Base-by-base conservation (phyloP, 2,888 invertebrate genomes). In the Zelleria hepariella region DNA sequence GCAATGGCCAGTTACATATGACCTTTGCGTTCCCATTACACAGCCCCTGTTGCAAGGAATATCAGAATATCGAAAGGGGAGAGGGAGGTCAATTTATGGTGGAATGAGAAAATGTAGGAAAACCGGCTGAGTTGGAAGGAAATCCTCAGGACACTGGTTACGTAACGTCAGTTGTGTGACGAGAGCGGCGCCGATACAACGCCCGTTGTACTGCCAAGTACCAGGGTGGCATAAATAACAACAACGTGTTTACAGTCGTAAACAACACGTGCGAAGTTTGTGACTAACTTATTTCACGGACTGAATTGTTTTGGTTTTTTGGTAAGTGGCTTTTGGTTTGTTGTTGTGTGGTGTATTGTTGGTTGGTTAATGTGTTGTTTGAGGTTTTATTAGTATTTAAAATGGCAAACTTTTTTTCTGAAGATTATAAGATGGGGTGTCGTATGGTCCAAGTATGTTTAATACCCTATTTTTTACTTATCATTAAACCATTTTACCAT, bases 201-300 rank as follows among this genome's bases (percentile, higher is more conserved):
- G 86, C 75, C 65, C 62, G 61, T 63, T 60, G 65, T 60, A 66
- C 60, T 64, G 54, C 60, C 61, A 58, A 61, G 67, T 61, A 61
- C 59, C 59, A 60, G 68, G 63, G 72, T 70, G 78, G 80, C 69
- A 86, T 85, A 87, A 87, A 87, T 77, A 86, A 85, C 85, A 87
- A 86, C 85, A 86, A 78, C 86, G 78, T 87, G 81, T 82, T 84
- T 83, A 75, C 67, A 68, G 69, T 72, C 86, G 87, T 87, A 85
- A 86, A 87, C 85, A 86, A 80, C 60, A 48, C 63, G 58, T 48
- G 59, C 42, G 48, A 62, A 62, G 59, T 62, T 62, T 61, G 53
- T 61, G 52, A 26, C 27, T 21, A 47, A 52, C 32, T 58, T 53
- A 51, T 10, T 8, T 24, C 48, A 32, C 20, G 23, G 51, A 23